Evolutionary conservation across 2,888 invertebrate genomes (phyloP), one percentile per base, ranked within the genome.

Genomic region (Diloba caeruleocephala): DNA sequence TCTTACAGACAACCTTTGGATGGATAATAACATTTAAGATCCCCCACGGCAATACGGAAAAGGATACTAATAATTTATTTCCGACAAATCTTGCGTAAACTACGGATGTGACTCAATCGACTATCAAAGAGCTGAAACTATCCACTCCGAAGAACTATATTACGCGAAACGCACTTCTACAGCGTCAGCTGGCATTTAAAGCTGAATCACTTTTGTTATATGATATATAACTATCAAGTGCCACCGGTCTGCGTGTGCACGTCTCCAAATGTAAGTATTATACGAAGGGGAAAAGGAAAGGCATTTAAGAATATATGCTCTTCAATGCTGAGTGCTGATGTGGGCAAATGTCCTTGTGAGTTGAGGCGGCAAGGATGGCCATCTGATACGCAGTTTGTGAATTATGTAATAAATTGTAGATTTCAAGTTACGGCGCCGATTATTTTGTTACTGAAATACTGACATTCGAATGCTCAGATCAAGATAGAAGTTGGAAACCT

Each of bases 231-330:
- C 46, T 52, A 50, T 52, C 62, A 60, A 71, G 57, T 56, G 53
- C 37, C 50, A 45, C 26, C 13, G 50, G 48, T 36, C 49, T 71
- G 75, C 82, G 79, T 79, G 81, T 68, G 51, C 32, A 64, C 62
- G 63, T 29, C 49, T 49, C 42, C 59, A 71, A 81, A 78, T 78
- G 76, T 71, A 55, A 37, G 66, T 72, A 78, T 81, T 81, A 79
- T 80, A 71, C 76, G 61, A 59, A 63, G 57, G 56, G 63, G 60
- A 61, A 25, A 25, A 17, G 25, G 67, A 46, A 65, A 50, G 60
- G 21, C 63, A 57, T 66, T 71, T 62, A 59, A 64, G 62, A 72
- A 71, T 68, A 71, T 71, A 73, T 70, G 60, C 66, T 60, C 19
- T 31, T 50, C 39, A 21, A 21, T 19, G 15, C 43, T 33, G 37